Evolutionary conservation across 2,113 vertebrate species (phyloP).

Genomic region (Dipodomys spectabilis): DNA sequence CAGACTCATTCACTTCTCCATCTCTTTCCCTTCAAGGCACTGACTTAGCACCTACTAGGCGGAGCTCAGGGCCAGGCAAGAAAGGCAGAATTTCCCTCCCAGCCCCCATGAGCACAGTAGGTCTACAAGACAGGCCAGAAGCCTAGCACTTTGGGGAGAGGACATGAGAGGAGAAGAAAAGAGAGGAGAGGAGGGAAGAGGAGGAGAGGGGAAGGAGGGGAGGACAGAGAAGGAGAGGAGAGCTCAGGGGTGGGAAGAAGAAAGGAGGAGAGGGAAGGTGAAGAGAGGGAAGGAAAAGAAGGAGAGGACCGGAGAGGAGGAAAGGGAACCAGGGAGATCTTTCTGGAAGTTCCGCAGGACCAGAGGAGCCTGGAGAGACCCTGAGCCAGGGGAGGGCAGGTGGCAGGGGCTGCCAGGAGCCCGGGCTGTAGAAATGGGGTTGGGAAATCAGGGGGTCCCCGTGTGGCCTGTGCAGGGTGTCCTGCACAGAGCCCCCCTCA

Average conservation of each 20-base stretch:
- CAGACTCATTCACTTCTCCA: not conserved
- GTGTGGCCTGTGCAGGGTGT: rapidly evolving
- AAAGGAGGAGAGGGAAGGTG: not conserved
- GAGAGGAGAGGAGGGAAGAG: too few relatives aligned
- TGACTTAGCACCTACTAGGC: not conserved
- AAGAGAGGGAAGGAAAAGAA: not conserved
- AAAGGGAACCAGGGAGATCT: not conserved
- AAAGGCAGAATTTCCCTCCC: too few relatives aligned
- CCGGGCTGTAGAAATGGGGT: rapidly evolving
- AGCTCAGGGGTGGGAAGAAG: too few relatives aligned
- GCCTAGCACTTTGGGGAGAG: rapidly evolving
- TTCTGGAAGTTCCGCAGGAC: not conserved
- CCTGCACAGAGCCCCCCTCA: not conserved
- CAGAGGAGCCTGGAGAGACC: not conserved
- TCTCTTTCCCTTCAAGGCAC: not conserved
- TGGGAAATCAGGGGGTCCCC: not conserved
- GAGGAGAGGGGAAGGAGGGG: too few relatives aligned
- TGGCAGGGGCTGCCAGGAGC: not conserved
- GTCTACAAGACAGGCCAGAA: not conserved
- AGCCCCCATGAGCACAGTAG: not conserved
- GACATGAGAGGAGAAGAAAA: not conserved
- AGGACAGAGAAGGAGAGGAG: not conserved
- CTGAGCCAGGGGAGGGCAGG: not conserved
- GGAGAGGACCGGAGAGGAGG: not conserved
- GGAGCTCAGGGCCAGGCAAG: not conserved